Evolutionary conservation across 2,888 invertebrate species (phyloP).

Genomic region (Muschampia plurimacula): DNA sequence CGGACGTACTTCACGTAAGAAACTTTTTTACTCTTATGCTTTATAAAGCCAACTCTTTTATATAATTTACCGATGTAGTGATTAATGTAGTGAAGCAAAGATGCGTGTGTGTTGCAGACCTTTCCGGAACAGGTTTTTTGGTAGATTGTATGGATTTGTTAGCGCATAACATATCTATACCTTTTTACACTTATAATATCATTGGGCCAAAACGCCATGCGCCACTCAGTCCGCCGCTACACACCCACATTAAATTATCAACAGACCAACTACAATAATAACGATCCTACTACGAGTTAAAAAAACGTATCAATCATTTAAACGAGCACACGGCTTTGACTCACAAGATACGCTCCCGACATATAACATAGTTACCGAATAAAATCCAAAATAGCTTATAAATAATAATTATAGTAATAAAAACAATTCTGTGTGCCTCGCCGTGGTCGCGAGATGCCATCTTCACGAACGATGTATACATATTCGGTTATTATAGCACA

Average conservation of each 20-base stretch:
- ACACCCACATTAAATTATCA: slow-evolving; percentile 56
- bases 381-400: slow-evolving; percentile 68
- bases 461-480: slow-evolving; percentile 57
- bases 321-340: slow-evolving; percentile 59
- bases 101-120: too few species aligned
- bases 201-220: not conserved
- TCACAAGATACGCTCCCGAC: slow-evolving; percentile 55
- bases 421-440: slow-evolving; percentile 62
- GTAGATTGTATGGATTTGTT: too few species aligned
- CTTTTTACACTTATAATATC: too few species aligned
- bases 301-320: slow-evolving; percentile 51
- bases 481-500: slow-evolving; percentile 78
- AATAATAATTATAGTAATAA: slow-evolving; percentile 65
- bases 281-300: slow-evolving; percentile 62
- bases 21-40: too few species aligned
- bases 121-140: too few species aligned
- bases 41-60: too few species aligned
- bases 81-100: too few species aligned
- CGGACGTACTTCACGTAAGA: too few species aligned
- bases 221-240: slow-evolving; percentile 22
- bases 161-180: too few species aligned
- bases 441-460: slow-evolving; percentile 44
- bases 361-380: slow-evolving; percentile 54
- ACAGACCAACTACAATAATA: slow-evolving; percentile 62
- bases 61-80: too few species aligned